Base-by-base conservation (phyloP, 2,113 vertebrate species). In the Camelus dromedarius region DNA sequence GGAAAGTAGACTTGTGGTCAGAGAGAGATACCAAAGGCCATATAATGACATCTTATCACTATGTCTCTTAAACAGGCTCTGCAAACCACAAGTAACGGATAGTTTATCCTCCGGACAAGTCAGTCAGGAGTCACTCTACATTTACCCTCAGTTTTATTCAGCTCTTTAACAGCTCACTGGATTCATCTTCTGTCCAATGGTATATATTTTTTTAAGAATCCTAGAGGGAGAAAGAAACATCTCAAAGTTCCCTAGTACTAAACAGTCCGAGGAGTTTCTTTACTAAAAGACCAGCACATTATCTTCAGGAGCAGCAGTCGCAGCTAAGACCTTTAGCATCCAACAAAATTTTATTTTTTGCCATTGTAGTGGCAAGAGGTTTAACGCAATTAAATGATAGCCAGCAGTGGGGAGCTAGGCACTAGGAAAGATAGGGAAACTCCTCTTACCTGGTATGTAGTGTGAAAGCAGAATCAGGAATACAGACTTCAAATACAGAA, bases 391-490 rank as follows among this genome's bases (percentile, higher is more conserved):
- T 73, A 94, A 92, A 60, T 77, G 30, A 35, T 26, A 52, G 48
- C 58, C 48, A 66, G 69, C 48, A 62, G 28, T 60, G 60, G 48
- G 48, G 26, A 58, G 28, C 35, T 35, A 69, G 69, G 32, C 14
- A 89, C 19, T 32, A 80, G n/a, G 58, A 79, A 94, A 60, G 67
- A 81, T 52, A 79, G 86, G 56, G 35, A 67, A 52, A 85, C 16
- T 62, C 77, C 35, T 85, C 46, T 93, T 60, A 75, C 35, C 87
- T 69, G 56, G 69, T 62, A 6, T 64, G 30, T 52, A 60, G 56
- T 87, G 69, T 54, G 69, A 90, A 92, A 95, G 62, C 50, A 92
- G 84, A 70, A 64, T 69, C 18, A 62, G 89, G 60, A 93, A 82
- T 60, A 28, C 16, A 85, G 38, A 81, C 30, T 85, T 89, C 42